phyloP scores from a whole-genome alignment of 2,113 vertebrate genomes.

The Capricornis sumatraensis region DNA sequence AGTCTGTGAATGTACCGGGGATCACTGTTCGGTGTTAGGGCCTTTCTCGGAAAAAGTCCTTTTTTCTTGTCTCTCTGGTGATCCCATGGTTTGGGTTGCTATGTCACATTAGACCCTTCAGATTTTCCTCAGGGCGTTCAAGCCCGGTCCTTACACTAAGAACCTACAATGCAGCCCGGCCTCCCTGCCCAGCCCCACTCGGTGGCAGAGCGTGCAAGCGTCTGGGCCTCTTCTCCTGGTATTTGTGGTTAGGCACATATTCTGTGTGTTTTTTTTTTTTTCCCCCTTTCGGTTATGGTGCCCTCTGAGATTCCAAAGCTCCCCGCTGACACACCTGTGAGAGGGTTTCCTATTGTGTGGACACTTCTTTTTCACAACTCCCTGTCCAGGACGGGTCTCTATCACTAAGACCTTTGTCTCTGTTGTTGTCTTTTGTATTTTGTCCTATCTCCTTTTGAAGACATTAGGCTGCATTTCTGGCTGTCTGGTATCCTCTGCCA shows the following conservation, averaged over 20 bases:
- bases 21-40: fast-evolving
- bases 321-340: background rate
- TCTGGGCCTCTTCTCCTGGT: background rate
- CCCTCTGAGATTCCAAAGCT: background rate
- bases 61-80: background rate
- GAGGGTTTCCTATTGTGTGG: background rate
- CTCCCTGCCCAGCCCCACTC: background rate
- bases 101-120: background rate
- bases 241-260: background rate
- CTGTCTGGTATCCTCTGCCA: background rate
- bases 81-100: background rate
- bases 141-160: fast-evolving
- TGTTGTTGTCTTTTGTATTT: background rate
- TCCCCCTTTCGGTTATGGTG: fast-evolving
- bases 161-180: background rate
- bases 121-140: background rate
- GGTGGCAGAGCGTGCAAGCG: fast-evolving
- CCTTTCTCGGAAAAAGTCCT: background rate
- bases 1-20: background rate
- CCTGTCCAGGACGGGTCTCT: background rate
- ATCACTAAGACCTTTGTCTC: background rate
- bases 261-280: background rate
- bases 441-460: background rate
- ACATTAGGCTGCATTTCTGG: background rate
- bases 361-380: background rate